Conservation (phyloP, 2,113 vertebrate species). For the Mobula birostris region DNA sequence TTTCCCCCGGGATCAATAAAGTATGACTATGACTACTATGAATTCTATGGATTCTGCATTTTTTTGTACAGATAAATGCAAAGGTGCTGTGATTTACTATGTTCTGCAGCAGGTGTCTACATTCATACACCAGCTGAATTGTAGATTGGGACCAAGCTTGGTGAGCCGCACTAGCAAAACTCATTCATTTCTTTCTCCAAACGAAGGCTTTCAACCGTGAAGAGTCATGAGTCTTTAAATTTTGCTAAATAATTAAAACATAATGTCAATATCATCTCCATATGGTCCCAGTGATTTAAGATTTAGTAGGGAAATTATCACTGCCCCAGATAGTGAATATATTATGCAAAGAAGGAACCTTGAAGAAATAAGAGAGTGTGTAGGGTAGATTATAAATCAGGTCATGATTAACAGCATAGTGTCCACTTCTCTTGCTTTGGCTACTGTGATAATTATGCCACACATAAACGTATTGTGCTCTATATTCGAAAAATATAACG, state of each 20-base stretch:
- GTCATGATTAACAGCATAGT: not conserved
- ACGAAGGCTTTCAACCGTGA: not conserved
- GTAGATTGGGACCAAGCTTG: not conserved
- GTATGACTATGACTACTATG: too few relatives aligned
- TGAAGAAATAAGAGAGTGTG: not conserved
- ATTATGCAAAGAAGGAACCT: not conserved
- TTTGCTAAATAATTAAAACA: not conserved
- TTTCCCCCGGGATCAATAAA: too few relatives aligned
- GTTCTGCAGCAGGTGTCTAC: not conserved
- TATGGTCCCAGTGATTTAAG: not conserved
- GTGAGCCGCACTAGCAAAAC: not conserved
- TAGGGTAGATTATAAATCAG: not conserved
- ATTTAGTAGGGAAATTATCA: not conserved
- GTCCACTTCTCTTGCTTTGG: not conserved
- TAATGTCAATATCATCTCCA: not conserved
- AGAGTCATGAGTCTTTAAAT: not conserved
- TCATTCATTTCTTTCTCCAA: not conserved
- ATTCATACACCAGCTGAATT: not conserved
- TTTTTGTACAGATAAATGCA: not conserved
- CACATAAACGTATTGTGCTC: not conserved
- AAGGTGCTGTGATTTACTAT: not conserved
- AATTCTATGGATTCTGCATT: too few relatives aligned
- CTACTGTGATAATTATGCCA: not conserved
- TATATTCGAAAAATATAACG: not conserved
- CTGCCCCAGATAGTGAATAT: not conserved